A percentile compares a stretch with the other conserved stretches of the same genome.
phyloP scores from a whole-genome alignment of 2,888 invertebrate genomes.

The Chaetogeoica ovagalla region DNA sequence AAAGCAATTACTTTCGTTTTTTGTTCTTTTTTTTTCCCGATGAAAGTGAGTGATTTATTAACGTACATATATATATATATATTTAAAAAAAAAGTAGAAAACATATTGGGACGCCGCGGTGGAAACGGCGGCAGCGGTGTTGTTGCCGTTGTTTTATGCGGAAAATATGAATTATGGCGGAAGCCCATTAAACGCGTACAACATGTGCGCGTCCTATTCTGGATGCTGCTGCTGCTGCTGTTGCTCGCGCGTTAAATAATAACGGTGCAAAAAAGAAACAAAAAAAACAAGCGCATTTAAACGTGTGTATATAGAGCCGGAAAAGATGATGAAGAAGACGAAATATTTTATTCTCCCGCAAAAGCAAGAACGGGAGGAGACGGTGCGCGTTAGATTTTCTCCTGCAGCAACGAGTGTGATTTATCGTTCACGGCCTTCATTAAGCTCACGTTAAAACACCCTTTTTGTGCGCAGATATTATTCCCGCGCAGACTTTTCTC shows the following conservation, averaged over 20 bases:
- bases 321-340: constrained; percentile 45
- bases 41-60: constrained; percentile 50
- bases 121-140: constrained; percentile 6
- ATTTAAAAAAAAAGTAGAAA: constrained; percentile 2
- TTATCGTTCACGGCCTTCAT: constrained; percentile 52
- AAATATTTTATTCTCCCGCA: constrained; percentile 47
- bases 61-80: background rate
- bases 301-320: constrained; percentile 12
- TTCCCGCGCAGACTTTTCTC: constrained; percentile 11
- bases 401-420: constrained; percentile 47
- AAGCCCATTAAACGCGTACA: constrained; percentile 52
- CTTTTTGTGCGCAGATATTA: constrained; percentile 43
- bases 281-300: constrained; percentile 47
- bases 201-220: constrained; percentile 50
- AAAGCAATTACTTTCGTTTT: constrained; percentile 47
- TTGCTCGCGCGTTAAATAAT: constrained; percentile 22
- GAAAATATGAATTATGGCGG: constrained; percentile 53
- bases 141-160: constrained; percentile 39
- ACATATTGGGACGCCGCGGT: constrained; percentile 39
- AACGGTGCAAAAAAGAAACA: constrained; percentile 6
- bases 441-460: constrained; percentile 53
- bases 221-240: too few relatives aligned
- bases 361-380: constrained; percentile 8
- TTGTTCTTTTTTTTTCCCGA: constrained; percentile 25
- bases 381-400: constrained; percentile 21